Evolutionary conservation across 2,888 invertebrate genomes (phyloP).

Genomic region (Ophioninae sp.): DNA sequence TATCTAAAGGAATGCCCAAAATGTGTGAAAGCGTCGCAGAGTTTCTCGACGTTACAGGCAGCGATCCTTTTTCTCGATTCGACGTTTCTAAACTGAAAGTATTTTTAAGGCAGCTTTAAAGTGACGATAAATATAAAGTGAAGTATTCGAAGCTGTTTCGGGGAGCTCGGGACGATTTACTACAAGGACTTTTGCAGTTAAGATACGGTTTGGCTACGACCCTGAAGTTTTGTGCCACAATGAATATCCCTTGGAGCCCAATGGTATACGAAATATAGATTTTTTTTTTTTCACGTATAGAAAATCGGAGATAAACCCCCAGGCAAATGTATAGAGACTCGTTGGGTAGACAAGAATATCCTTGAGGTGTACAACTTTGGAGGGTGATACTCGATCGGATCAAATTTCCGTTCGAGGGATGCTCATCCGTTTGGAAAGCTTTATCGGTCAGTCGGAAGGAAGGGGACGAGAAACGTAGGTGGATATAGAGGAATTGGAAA

Average conservation of each 20-base stretch:
- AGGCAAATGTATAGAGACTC: not conserved
- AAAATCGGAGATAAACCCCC: conserved; percentile 6
- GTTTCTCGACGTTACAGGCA: conserved; percentile 21
- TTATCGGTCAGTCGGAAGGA: not conserved
- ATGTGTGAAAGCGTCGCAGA: conserved; percentile 65
- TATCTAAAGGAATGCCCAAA: conserved; percentile 21
- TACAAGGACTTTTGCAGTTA: conserved; percentile 74
- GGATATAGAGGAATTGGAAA: conserved; percentile 16
- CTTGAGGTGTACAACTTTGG: not conserved
- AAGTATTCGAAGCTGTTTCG: conserved; percentile 64
- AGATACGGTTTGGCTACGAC: conserved; percentile 65
- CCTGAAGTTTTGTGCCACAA: conserved; percentile 37
- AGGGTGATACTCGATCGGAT: not conserved
- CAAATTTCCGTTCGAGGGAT: not conserved
- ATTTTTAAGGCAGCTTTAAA: conserved; percentile 73
- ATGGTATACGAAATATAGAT: conserved; percentile 15
- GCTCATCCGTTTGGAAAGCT: not conserved
- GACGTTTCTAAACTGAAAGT: conserved; percentile 65
- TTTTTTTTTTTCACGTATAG: conserved; percentile 9
- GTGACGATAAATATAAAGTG: conserved; percentile 77
- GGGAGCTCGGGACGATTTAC: conserved; percentile 69
- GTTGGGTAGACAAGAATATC: conserved; percentile 5
- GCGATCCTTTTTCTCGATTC: conserved; percentile 57
- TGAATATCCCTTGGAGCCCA: conserved; percentile 30
- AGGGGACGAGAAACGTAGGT: not conserved